Evolutionary conservation across 2,888 invertebrate species (phyloP), one percentile per base, ranked within the genome.

Genomic region (Drosophila pegasa): DNA sequence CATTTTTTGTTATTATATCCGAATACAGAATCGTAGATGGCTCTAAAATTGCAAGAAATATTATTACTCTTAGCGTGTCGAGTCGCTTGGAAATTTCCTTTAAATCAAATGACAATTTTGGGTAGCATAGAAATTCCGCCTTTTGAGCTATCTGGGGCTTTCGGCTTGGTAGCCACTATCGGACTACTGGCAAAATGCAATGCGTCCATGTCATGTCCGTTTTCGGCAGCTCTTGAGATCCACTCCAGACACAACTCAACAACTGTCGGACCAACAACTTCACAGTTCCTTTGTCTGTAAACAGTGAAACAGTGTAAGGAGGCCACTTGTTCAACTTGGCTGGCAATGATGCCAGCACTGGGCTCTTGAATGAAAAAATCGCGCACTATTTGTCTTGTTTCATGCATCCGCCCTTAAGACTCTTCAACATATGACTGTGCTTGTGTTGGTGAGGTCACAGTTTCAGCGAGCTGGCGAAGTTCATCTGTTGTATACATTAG

Each of bases 231-330:
- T 47, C 58, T 48, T 64, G 48, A 64, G 55, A 12, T 14, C 31
- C 66, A 63, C 68, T 86, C 48, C 68, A 79, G 55, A 62, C 62
- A 25, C 82, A 48, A 56, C 63, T 87, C 87, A 73, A 83, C 80
- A 87, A 72, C 80, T 83, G 84, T 86, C 84, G 71, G 73, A 68
- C 69, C 61, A 75, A 64, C 88, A 84, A 84, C 88, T 89, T 74
- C 58, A 74, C 86, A 78, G 82, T 61, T 64, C 69, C 88, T 85
- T 87, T 89, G 88, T 89, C 71, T 47, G 87, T 63, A 78, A 84
- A 87, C 82, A 87, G 68, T 63, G 74, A 47, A 60, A 78, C 68
- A 62, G 57, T 74, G 75, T 56, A 78, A 74, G 75, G 52, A 70
- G 64, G 22, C 43, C 67, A 58, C 68, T 74, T 31, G 52, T 16